Evolutionary conservation across 92 coral and sea anemone species (phyloP), one percentile per base, ranked within the genome.

Genomic region (Siderastrea siderea): DNA sequence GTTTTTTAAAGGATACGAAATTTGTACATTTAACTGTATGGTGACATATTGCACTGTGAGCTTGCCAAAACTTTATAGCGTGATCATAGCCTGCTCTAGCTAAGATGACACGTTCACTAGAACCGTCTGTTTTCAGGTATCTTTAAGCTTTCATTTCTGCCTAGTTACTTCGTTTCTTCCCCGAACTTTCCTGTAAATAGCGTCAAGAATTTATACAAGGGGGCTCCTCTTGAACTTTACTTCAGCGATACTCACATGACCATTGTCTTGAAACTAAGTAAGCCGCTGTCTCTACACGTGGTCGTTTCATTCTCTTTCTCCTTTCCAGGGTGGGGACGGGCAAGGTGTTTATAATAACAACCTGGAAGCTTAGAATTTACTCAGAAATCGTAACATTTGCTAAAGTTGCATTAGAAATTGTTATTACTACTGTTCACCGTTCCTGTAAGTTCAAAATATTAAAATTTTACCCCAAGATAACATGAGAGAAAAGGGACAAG

Each of bases 51-150:
- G 98, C 99, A 79, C 98, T 97, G 79, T 97, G 98, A 53, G 99
- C 99, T 82, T 97, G 99, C 99, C 99, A 97, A 70, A 97, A 97
- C 54, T 98, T 74, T 64, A 97, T 97, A 43, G 98, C 89, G 79
- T 97, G 98, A 80, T 97, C 99, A 69, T 97, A 97, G 1, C 99
- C 99, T 55, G 99, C 98, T 7, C 98, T 97, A 8, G 99, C 99
- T 61, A 97, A 80, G 11, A 97, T 91, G 4, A 97, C 99, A 78
- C 95, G 97, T 78, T 83, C 87, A 63, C 80, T 62, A 48, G 87
- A 83, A 26, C 87, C 87, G 48, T 60, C 71, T 60, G 79, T 49
- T 49, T 26, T 83, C 87, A 60, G 87, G 45, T 80, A 83, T 83
- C 80, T 73, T 60, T 55, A 0, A 11, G 74, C 16, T 83, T 44